Percentiles rank a stretch among this genome's conserved stretches.
Conservation (phyloP, 2,888 invertebrate genomes). For the Lepetodrilus schrolli region DNA sequence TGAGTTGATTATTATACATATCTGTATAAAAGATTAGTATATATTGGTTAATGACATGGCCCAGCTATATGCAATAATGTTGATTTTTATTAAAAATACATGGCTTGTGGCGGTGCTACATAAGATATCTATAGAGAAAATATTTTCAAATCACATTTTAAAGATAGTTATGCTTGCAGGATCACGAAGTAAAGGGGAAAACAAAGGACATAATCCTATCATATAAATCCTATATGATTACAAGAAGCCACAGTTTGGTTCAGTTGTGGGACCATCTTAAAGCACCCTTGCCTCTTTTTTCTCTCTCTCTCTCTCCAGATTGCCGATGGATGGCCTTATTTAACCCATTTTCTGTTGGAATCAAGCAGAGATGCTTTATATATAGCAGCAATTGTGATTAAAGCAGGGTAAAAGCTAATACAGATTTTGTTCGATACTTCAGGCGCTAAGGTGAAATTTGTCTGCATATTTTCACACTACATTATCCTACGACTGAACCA, state of each 20-base stretch:
- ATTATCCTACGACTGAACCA: neutral
- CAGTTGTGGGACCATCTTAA: no score
- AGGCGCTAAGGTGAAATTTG: no score
- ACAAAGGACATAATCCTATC: neutral
- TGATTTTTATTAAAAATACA: conserved; percentile 3
- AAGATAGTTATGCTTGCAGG: conserved; percentile 21
- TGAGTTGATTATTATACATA: conserved; percentile 9
- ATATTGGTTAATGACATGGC: conserved; percentile 17
- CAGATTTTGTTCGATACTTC: no score
- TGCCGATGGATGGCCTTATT: no score
- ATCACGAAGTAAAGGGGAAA: conserved; percentile 20
- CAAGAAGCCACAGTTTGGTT: conserved; percentile 3
- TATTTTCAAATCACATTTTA: conserved; percentile 25
- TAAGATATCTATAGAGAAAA: conserved; percentile 19
- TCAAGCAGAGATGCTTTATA: no score
- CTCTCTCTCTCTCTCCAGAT: no score
- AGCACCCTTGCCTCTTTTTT: no score
- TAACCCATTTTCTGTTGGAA: no score
- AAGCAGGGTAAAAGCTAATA: no score
- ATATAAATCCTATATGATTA: conserved; percentile 19
- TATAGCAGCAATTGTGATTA: no score
- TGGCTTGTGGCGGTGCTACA: conserved; percentile 20
- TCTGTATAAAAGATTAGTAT: conserved; percentile 10
- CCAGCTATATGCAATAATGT: conserved; percentile 22
- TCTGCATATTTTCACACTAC: no score